phyloP scores from a whole-genome alignment of 2,888 invertebrate species.

The Drosophila limbata region DNA sequence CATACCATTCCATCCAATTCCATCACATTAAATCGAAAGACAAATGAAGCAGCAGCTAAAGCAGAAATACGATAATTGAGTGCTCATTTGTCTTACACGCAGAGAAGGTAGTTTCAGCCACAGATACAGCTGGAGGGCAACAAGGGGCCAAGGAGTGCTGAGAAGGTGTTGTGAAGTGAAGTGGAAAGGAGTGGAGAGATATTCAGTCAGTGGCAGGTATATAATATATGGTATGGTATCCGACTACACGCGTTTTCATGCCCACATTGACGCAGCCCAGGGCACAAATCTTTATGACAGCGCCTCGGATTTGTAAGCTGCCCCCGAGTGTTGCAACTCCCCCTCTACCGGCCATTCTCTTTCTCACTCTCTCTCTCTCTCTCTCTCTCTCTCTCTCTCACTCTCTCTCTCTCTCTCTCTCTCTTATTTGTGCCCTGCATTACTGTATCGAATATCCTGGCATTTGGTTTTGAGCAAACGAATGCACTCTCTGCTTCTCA shows the following conservation, averaged over 20 bases:
- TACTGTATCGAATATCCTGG: constrained; percentile 72
- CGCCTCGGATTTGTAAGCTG: constrained; percentile 54
- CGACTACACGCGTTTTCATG: constrained; percentile 67
- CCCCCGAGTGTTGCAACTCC: constrained; percentile 30
- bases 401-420: neutral
- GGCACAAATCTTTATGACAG: constrained; percentile 75
- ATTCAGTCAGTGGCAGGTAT: constrained; percentile 65
- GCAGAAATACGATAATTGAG: constrained; percentile 80
- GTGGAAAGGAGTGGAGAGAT: constrained; percentile 28
- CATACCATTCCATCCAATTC: constrained; percentile 38
- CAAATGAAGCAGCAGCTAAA: constrained; percentile 76
- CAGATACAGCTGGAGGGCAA: constrained; percentile 19
- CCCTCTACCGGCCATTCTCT: neutral
- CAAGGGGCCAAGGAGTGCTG: constrained; percentile 2
- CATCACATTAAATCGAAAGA: constrained; percentile 59
- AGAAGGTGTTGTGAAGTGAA: neutral
- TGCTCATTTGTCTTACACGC: constrained; percentile 77
- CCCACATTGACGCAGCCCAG: constrained; percentile 64
- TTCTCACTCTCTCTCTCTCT: neutral
- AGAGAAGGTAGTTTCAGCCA: constrained; percentile 44
- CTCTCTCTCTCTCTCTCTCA: neutral
- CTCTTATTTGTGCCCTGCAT: constrained; percentile 53
- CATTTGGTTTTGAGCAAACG: constrained; percentile 40
- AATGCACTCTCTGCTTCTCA: constrained; percentile 21
- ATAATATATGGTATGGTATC: constrained; percentile 67